Evolutionary conservation across 1,140 invertebrate species (phyloP).

Genomic region (Drosophila paulistorum): DNA sequence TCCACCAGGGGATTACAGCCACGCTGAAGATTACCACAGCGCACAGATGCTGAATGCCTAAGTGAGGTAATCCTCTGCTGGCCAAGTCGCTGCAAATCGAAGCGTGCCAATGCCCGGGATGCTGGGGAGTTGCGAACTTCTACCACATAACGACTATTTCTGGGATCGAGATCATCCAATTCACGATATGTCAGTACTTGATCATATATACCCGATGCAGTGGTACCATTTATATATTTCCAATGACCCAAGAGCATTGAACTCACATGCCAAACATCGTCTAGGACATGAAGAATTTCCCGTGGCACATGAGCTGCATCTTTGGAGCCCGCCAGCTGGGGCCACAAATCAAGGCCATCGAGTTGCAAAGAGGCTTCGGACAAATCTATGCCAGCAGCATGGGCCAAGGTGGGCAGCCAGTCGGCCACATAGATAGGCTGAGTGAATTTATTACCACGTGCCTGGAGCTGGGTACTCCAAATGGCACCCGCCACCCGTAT

Average conservation of each 20-base stretch:
- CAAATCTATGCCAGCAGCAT: conserved; percentile 83
- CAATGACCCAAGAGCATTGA: conserved; percentile 87
- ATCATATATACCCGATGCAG: conserved; percentile 83
- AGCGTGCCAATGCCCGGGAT: conserved; percentile 46
- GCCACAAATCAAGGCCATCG: conserved; percentile 90
- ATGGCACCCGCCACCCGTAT: conserved; percentile 90
- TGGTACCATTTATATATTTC: conserved; percentile 89
- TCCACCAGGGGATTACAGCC: conserved; percentile 83
- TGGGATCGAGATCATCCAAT: conserved; percentile 58
- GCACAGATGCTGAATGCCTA: conserved; percentile 83
- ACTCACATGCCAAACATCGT: conserved; percentile 86
- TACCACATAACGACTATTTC: conserved; percentile 82
- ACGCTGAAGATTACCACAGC: conserved; percentile 58
- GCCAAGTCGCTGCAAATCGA: conserved; percentile 47
- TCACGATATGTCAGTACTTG: conserved; percentile 82
- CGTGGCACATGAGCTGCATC: conserved; percentile 81
- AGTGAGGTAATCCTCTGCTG: conserved; percentile 76
- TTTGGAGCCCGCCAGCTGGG: conserved; percentile 83
- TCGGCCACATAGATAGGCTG: conserved; percentile 92
- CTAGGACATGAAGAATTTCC: conserved; percentile 89
- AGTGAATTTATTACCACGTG: conserved; percentile 86
- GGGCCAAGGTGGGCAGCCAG: conserved; percentile 93
- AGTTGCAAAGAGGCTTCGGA: conserved; percentile 83
- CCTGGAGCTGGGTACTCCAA: conserved; percentile 87
- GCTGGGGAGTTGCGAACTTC: conserved; percentile 83